Evolutionary conservation across 2,797 vertebrate genomes (phyloP), one percentile per base, ranked within the genome.

Genomic region (Lacerta agilis): DNA sequence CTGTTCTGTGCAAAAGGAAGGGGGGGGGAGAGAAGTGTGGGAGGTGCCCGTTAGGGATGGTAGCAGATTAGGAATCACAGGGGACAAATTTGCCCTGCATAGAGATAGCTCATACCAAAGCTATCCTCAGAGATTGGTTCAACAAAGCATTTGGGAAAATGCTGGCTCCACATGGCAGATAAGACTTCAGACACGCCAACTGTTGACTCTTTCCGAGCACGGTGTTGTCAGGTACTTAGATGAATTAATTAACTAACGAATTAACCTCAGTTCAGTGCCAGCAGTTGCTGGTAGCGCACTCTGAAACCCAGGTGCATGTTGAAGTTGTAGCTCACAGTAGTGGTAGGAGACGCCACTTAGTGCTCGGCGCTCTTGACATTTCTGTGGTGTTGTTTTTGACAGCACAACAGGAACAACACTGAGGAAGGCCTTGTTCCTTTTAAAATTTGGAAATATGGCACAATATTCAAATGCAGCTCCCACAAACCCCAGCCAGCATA

Each of bases 141-240:
- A 15, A 15, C 49, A 15, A 94, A 93, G 86, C 58, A 91, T 89
- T 86, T 13, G 88, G 82, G 90, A 90, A 91, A 93, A 85, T 92
- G 92, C 91, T 93, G 81, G 45, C 81, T 91, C 90, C 94, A 89
- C 85, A 90, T 92, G 94, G 94, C 94, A 83, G 92, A 94, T 82
- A 88, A 92, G 92, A 90, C 87, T 89, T 86, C 64, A 36, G 3
- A 77, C 86, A 86, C 91, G 69, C 67, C 89, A 83, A 79, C 78
- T 18, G 3, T 94, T 94, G 94, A 94, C 92, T 80, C 88, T 87
- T 93, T 64, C 90, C 0, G 0, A 87, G n/a, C 7, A 20, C 11
- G 1, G 25, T 36, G 17, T 61, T 36, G 36, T 29, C 23, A 33
- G 13, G 23, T 38, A 72, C 71, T 29, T 80, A 11, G 3, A 33